phyloP scores from a whole-genome alignment of 2,797 vertebrate genomes.

The Dromococcyx pavoninus region DNA sequence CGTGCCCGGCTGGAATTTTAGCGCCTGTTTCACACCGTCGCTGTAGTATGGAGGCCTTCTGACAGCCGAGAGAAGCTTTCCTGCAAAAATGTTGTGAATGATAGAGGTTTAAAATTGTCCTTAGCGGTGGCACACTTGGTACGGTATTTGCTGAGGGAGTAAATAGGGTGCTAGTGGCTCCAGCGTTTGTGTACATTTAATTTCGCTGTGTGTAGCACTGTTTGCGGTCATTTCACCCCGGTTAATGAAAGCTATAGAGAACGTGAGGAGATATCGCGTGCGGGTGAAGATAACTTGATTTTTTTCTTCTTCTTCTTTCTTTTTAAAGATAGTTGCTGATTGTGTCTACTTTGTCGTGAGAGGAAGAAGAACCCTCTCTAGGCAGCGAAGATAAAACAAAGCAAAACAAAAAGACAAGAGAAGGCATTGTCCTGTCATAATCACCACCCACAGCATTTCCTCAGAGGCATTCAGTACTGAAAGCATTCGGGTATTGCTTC shows the following conservation, averaged over 20 bases:
- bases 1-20: not conserved
- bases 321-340: conserved; percentile 52
- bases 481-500: conserved; percentile 42
- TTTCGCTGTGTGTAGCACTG: conserved; percentile 71
- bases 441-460: conserved; percentile 56
- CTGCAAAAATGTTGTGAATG: not conserved
- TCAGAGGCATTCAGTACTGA: conserved; percentile 58
- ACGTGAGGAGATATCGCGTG: conserved; percentile 52
- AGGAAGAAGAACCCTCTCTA: conserved; percentile 33
- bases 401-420: conserved; percentile 32
- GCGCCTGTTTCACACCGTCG: not conserved
- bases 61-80: not conserved
- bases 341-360: conserved; percentile 51
- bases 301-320: not conserved
- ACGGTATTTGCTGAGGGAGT: conserved; percentile 5
- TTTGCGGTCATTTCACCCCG: conserved; percentile 65
- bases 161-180: conserved; percentile 39
- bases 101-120: not conserved
- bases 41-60: conserved; percentile 1
- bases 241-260: conserved; percentile 71
- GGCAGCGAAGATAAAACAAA: conserved; percentile 4
- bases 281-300: conserved; percentile 21
- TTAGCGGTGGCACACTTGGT: not conserved
- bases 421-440: conserved; percentile 63
- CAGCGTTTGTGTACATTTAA: conserved; percentile 68